phyloP scores from a whole-genome alignment of 2,797 vertebrate genomes.

The Malurus splendens region DNA sequence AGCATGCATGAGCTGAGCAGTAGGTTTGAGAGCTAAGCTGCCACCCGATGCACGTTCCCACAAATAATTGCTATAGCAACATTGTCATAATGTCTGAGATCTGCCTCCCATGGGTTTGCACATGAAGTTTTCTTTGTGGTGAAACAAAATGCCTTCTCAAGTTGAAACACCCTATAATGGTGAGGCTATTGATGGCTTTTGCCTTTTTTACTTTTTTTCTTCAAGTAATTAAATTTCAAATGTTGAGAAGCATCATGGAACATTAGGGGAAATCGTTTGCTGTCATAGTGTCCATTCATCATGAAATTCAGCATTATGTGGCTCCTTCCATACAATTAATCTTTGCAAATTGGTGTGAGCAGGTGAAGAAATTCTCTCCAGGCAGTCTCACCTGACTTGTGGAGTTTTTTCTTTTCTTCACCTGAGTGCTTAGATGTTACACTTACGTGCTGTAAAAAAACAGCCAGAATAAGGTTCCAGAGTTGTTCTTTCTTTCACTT shows the following conservation, averaged over 20 bases:
- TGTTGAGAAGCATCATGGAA: conserved; percentile 46
- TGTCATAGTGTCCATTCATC: conserved; percentile 20
- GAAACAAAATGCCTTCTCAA: conserved; percentile 60
- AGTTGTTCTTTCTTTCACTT: background rate
- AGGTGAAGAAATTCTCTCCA: background rate
- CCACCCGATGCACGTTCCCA: conserved; percentile 28
- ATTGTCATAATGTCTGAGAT: conserved; percentile 57
- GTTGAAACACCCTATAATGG: conserved; percentile 25
- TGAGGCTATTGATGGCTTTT: background rate
- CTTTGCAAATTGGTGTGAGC: conserved; percentile 10
- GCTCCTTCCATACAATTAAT: conserved; percentile 12
- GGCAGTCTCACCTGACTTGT: background rate
- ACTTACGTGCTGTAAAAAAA: background rate
- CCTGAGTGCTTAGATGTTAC: background rate
- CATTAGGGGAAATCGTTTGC: background rate
- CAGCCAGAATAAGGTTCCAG: background rate
- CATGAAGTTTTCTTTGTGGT: conserved; percentile 61
- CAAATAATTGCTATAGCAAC: conserved; percentile 72
- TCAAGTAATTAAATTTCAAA: conserved; percentile 56
- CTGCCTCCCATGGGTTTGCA: conserved; percentile 59
- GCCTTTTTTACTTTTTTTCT: background rate
- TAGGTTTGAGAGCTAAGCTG: conserved; percentile 40
- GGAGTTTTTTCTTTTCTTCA: background rate
- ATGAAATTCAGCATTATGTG: background rate
- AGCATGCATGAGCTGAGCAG: conserved; percentile 32